Evolutionary conservation across 2,797 vertebrate genomes (phyloP).

Genomic region (Tiaroga cobitis): DNA sequence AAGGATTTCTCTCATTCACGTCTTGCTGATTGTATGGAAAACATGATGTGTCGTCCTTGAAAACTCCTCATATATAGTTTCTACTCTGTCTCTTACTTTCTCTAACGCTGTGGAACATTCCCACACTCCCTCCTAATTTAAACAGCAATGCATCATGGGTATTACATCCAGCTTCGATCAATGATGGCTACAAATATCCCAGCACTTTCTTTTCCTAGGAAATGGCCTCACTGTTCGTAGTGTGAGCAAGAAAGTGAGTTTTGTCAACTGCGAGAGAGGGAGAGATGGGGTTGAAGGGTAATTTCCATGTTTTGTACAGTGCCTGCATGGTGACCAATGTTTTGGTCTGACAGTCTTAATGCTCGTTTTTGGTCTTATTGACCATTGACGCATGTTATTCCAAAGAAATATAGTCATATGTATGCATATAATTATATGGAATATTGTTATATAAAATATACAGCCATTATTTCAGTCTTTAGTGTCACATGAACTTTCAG

Average conservation of each 20-base stretch:
- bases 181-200: conserved; percentile 72
- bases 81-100: conserved; percentile 59
- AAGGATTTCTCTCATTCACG: conserved; percentile 43
- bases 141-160: conserved; percentile 72
- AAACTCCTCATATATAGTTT: conserved; percentile 66
- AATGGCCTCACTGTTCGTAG: conserved; percentile 53
- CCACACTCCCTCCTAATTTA: conserved; percentile 75
- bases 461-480: not conserved
- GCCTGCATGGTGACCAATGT: conserved; percentile 2
- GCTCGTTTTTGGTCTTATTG: not conserved
- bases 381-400: not conserved
- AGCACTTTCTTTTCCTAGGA: conserved; percentile 62
- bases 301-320: conserved; percentile 9
- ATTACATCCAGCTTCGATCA: conserved; percentile 75
- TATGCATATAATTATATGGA: not conserved
- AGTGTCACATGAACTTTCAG: not conserved
- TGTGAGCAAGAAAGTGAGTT: conserved; percentile 36
- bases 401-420: not conserved
- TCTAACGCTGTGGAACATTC: conserved; percentile 31
- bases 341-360: not conserved
- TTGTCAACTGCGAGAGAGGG: conserved; percentile 43
- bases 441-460: not conserved
- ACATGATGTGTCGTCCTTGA: conserved; percentile 64
- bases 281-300: not conserved
- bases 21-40: conserved; percentile 55